Evolutionary conservation across 2,888 invertebrate genomes (phyloP).

Genomic region (Marasmarcha lunaedactyla): DNA sequence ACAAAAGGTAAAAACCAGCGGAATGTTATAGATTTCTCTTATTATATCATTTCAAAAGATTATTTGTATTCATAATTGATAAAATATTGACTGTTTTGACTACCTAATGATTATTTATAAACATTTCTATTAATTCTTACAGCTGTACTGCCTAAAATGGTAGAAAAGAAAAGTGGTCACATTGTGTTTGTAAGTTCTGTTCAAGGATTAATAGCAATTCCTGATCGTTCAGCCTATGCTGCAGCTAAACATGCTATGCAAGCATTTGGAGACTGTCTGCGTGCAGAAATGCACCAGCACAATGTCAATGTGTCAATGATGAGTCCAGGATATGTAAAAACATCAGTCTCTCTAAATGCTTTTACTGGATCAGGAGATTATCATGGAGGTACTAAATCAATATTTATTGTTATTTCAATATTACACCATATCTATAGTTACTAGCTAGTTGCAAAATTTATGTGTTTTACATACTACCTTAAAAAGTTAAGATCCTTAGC

Average conservation of each 20-base stretch:
- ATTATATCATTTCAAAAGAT: background rate
- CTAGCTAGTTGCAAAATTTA: too few species aligned
- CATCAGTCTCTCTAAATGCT: constrained; percentile 93
- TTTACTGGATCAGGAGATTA: constrained; percentile 82
- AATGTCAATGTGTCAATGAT: constrained; percentile 89
- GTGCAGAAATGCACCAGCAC: constrained; percentile 85
- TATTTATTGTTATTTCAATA: constrained; percentile 2
- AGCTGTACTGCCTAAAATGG: constrained; percentile 89
- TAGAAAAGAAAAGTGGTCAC: constrained; percentile 79
- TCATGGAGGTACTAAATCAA: constrained; percentile 77
- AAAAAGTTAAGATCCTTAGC: too few species aligned
- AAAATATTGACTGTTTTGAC: background rate
- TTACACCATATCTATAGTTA: too few species aligned
- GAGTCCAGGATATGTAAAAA: constrained; percentile 90
- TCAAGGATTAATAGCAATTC: constrained; percentile 92
- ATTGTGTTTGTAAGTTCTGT: constrained; percentile 92
- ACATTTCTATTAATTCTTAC: constrained; percentile 24
- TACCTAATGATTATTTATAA: too few species aligned
- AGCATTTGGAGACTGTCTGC: constrained; percentile 91
- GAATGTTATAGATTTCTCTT: background rate
- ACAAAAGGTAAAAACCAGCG: constrained; percentile 86
- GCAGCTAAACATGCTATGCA: constrained; percentile 96
- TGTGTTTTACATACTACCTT: too few species aligned
- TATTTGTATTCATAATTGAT: background rate
- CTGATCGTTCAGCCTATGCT: constrained; percentile 88